Conservation (phyloP, 1,140 invertebrate genomes). For the Globodera rostochiensis region DNA sequence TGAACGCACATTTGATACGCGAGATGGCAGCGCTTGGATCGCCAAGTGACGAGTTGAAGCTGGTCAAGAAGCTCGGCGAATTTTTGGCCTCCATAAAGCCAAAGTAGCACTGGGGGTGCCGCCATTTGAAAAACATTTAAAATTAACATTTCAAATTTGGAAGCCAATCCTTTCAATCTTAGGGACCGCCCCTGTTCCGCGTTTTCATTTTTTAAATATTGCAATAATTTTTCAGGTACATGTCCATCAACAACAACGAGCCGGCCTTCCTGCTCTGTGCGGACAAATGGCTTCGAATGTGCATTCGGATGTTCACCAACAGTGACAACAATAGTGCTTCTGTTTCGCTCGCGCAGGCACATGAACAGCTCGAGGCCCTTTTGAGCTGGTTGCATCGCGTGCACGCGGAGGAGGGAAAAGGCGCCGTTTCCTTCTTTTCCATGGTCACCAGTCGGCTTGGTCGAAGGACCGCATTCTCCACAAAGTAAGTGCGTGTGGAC, state of each 20-base stretch:
- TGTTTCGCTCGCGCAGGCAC: slow-evolving; percentile 31
- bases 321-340: slow-evolving; percentile 7
- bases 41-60: slow-evolving; percentile 17
- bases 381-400: slow-evolving; percentile 42
- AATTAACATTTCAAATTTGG: too few relatives aligned
- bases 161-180: too few relatives aligned
- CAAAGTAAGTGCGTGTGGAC: slow-evolving; percentile 23
- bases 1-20: slow-evolving; percentile 43
- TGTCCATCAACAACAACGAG: slow-evolving; percentile 17
- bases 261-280: slow-evolving; percentile 37
- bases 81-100: slow-evolving; percentile 43
- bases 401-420: slow-evolving; percentile 43
- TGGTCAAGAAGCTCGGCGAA: slow-evolving; percentile 22
- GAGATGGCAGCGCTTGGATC: slow-evolving; percentile 34
- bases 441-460: slow-evolving; percentile 34
- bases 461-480: slow-evolving; percentile 33
- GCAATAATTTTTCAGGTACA: slow-evolving; percentile 28
- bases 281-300: slow-evolving; percentile 44
- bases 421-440: slow-evolving; percentile 43
- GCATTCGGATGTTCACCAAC: slow-evolving; percentile 36
- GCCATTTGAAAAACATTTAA: too few relatives aligned
- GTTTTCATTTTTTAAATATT: too few relatives aligned
- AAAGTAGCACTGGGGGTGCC: slow-evolving; percentile 26
- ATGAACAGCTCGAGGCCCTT: slow-evolving; percentile 38
- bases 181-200: too few relatives aligned